These are phyloP conservation scores for Bothrops alternatus DNA, from an alignment of 2,797 vertebrate genomes.

Conservation along the genomic window DNA sequence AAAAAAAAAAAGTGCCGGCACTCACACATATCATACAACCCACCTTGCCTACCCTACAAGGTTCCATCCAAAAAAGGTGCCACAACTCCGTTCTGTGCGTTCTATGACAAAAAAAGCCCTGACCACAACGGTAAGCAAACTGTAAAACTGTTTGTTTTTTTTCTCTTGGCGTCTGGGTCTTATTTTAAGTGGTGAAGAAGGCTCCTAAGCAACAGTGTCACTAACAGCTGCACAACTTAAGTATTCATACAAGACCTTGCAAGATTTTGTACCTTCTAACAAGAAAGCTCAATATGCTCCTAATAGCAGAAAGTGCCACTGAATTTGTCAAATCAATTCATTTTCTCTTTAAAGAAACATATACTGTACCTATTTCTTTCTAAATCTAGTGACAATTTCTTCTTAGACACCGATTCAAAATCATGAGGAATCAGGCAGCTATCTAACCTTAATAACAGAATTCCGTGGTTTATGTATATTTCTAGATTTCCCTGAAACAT, in stretches of 20 bases:
- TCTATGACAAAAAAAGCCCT: no score
- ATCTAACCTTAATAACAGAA: background rate
- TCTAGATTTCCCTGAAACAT: background rate
- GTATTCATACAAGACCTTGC: background rate
- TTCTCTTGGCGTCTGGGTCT: background rate
- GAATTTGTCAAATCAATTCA: background rate
- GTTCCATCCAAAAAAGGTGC: no score
- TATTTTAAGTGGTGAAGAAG: background rate
- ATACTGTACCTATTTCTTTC: background rate
- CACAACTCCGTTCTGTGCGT: no score
- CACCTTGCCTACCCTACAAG: no score
- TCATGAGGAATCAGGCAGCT: background rate
- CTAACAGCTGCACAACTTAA: background rate
- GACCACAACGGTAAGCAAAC: background rate
- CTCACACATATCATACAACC: no score
- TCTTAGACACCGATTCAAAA: background rate
- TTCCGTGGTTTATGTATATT: background rate
- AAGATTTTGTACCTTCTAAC: background rate
- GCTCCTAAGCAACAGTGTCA: background rate
- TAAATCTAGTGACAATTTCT: background rate
- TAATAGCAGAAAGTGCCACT: background rate
- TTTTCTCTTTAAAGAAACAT: background rate
- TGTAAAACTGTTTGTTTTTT: background rate
- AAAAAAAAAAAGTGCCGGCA: no score
- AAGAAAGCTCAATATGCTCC: background rate